Evolutionary conservation across 53 echinoderm and acorn worm genomes (phyloP).

Genomic region (Holothuria scabra): DNA sequence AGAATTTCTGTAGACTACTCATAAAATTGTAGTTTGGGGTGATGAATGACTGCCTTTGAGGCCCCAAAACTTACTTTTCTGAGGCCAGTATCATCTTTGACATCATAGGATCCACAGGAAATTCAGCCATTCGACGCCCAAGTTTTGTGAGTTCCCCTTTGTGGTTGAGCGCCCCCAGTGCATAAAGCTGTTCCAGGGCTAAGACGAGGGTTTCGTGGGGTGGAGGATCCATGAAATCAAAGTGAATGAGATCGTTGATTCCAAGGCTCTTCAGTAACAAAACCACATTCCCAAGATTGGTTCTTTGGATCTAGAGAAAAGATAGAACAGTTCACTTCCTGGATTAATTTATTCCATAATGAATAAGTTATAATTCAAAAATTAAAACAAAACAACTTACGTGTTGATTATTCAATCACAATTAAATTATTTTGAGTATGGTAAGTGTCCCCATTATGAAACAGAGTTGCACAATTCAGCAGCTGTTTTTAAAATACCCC

Average conservation of each 20-base stretch:
- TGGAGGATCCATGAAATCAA: slow-evolving; percentile 99
- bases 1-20: no score
- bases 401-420: no score
- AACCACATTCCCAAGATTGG: slow-evolving; percentile 94
- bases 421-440: no score
- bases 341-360: not conserved
- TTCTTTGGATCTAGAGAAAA: slow-evolving; percentile 83
- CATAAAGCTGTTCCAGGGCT: slow-evolving; percentile 95
- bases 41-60: no score
- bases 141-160: slow-evolving; percentile 95
- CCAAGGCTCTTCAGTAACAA: slow-evolving; percentile 91
- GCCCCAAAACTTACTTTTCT: slow-evolving; percentile 71
- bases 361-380: not conserved
- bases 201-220: slow-evolving; percentile 96
- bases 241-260: slow-evolving; percentile 98
- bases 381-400: not conserved
- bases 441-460: no score
- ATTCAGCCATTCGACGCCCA: slow-evolving; percentile 94
- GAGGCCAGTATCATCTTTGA: slow-evolving; percentile 98
- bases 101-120: slow-evolving; percentile 96
- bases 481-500: no score
- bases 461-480: no score
- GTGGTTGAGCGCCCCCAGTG: slow-evolving; percentile 97
- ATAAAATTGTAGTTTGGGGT: no score
- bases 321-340: no score